Conservation (phyloP, 2,888 invertebrate genomes). For the Drosophila tanythrix region DNA sequence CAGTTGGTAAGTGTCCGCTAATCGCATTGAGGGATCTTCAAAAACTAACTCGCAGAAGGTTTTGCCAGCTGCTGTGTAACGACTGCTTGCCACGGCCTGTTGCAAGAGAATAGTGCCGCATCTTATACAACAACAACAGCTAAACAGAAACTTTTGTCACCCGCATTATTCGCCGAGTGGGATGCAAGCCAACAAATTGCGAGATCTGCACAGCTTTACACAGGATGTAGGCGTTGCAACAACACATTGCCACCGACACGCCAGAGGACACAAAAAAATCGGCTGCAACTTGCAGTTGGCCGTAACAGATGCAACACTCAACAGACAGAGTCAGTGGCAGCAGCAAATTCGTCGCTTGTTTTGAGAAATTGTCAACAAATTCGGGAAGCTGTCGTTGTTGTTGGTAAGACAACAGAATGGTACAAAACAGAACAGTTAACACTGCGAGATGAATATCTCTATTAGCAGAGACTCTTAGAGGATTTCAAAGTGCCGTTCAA, state of each 20-base stretch:
- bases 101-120: conserved; percentile 5
- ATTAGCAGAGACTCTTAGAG: conserved; percentile 15
- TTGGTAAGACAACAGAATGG: conserved; percentile 21
- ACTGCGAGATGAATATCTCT: conserved; percentile 28
- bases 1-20: conserved; percentile 37
- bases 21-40: conserved; percentile 50
- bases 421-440: conserved; percentile 16
- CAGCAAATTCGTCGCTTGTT: conserved; percentile 38
- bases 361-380: conserved; percentile 47
- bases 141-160: conserved; percentile 48
- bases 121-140: conserved; percentile 10
- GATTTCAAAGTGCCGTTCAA: background rate
- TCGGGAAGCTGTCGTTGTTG: conserved; percentile 26
- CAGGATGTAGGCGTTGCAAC: conserved; percentile 43
- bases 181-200: conserved; percentile 48
- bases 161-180: conserved; percentile 48
- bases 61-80: conserved; percentile 36
- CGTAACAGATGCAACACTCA: conserved; percentile 16
- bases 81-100: conserved; percentile 32
- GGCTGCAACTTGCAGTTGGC: conserved; percentile 21
- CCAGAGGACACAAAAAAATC: background rate
- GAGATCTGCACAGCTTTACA: conserved; percentile 24
- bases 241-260: conserved; percentile 20
- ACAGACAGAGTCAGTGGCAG: conserved; percentile 13
- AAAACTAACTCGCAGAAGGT: conserved; percentile 19